Conservation (phyloP, 2,888 invertebrate species). For the Mylabris sibirica region DNA sequence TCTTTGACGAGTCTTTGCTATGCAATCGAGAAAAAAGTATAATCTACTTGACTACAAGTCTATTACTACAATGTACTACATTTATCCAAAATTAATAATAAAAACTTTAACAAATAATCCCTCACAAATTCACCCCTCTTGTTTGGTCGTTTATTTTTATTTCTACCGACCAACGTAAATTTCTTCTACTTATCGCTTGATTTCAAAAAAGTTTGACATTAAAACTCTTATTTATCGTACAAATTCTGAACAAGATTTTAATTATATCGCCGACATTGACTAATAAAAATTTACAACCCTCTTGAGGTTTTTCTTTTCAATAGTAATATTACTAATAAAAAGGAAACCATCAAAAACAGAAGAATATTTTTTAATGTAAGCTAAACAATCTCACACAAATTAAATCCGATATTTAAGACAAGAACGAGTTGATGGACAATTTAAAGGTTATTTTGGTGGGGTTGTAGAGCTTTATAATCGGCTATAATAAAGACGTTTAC, state of each 20-base stretch:
- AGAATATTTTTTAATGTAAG: not conserved
- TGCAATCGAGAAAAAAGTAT: constrained; percentile 42
- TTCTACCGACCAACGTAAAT: constrained; percentile 31
- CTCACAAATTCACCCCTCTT: not conserved
- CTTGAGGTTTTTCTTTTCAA: constrained; percentile 1
- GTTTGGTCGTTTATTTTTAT: not conserved
- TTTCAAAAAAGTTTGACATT: constrained; percentile 40
- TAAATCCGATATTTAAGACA: not conserved
- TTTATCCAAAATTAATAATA: constrained; percentile 44
- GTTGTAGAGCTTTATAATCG: constrained; percentile 42
- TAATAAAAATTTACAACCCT: constrained; percentile 41
- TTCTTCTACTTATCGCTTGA: constrained; percentile 43
- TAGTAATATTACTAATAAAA: not conserved
- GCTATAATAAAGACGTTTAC: constrained; percentile 44
- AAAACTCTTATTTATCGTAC: constrained; percentile 46
- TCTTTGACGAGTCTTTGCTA: constrained; percentile 48
- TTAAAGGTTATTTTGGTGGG: constrained; percentile 32
- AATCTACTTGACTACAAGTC: constrained; percentile 44
- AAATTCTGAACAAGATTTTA: constrained; percentile 46
- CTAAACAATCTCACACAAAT: not conserved
- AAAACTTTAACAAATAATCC: not conserved
- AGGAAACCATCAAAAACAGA: constrained; percentile 1
- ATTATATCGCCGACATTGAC: constrained; percentile 35
- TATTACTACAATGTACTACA: too few species aligned
- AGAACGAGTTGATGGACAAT: constrained; percentile 40